Evolutionary conservation across 2,113 vertebrate genomes (phyloP).

Genomic region (Gobiocypris rarus): DNA sequence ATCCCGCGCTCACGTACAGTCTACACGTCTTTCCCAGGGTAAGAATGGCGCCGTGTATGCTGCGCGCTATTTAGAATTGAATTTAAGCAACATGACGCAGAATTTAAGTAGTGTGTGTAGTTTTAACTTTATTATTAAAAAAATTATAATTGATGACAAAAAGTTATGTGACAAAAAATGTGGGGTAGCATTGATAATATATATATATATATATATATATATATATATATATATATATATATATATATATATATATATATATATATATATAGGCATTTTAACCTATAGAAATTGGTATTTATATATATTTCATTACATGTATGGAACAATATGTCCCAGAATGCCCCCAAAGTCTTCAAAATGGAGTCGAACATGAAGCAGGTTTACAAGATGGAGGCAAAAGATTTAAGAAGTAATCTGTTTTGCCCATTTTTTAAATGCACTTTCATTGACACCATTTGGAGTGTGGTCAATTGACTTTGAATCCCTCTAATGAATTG

Average conservation of each 20-base stretch:
- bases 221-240: too few relatives aligned
- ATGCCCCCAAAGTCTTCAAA: background rate
- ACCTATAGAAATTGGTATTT: too few relatives aligned
- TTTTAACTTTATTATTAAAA: background rate
- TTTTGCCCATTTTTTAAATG: too few relatives aligned
- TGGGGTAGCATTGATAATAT: too few relatives aligned
- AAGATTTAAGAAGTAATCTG: background rate
- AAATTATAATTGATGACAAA: too few relatives aligned
- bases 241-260: too few relatives aligned
- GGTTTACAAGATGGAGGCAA: background rate
- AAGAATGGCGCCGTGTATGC: slow-evolving; percentile 42
- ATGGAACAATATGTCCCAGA: background rate
- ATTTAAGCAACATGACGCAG: background rate
- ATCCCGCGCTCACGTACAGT: slow-evolving; percentile 59
- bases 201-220: too few relatives aligned
- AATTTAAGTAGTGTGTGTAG: background rate
- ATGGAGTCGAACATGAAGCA: background rate
- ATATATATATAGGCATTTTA: too few relatives aligned
- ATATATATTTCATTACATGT: too few relatives aligned
- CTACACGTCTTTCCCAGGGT: slow-evolving; percentile 69
- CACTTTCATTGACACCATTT: too few relatives aligned
- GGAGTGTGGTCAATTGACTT: background rate
- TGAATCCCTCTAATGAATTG: background rate
- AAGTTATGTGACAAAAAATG: too few relatives aligned
- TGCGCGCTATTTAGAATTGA: background rate